phyloP scores from a whole-genome alignment of 2,888 invertebrate genomes.

The Acleris holmiana region DNA sequence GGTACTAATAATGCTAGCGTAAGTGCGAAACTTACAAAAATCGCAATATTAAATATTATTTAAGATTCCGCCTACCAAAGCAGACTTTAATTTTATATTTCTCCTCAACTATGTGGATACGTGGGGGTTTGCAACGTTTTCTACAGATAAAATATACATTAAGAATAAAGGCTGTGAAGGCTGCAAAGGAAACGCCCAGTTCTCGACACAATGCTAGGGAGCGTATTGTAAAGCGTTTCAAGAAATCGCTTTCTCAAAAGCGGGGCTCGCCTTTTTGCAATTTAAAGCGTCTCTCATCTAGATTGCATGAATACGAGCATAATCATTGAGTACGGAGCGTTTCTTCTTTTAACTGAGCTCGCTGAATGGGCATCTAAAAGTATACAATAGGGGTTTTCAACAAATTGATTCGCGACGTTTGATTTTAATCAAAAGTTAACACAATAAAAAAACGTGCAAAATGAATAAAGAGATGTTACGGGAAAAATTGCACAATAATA shows the following conservation, averaged over 20 bases:
- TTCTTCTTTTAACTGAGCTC: conserved; percentile 48
- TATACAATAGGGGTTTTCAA: conserved; percentile 18
- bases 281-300: conserved; percentile 75
- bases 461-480: background rate
- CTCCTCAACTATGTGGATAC: conserved; percentile 22
- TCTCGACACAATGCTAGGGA: conserved; percentile 69
- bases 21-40: too few species aligned
- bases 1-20: too few species aligned
- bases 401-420: conserved; percentile 11
- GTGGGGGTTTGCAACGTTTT: conserved; percentile 42
- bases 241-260: conserved; percentile 78
- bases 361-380: conserved; percentile 28
- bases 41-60: background rate
- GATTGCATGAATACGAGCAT: conserved; percentile 72
- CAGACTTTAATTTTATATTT: background rate
- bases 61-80: too few species aligned
- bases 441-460: background rate
- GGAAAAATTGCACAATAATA: too few species aligned
- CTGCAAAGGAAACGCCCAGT: conserved; percentile 63
- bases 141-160: conserved; percentile 47
- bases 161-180: conserved; percentile 60
- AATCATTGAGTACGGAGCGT: conserved; percentile 44
- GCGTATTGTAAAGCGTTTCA: conserved; percentile 76
- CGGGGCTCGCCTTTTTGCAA: conserved; percentile 74
- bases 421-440: conserved; percentile 4